Percentiles rank a stretch among this genome's conserved stretches.
These are phyloP conservation scores for Hartigia nigra DNA, from an alignment of 2,888 invertebrate genomes.

Conservation along the genomic window DNA sequence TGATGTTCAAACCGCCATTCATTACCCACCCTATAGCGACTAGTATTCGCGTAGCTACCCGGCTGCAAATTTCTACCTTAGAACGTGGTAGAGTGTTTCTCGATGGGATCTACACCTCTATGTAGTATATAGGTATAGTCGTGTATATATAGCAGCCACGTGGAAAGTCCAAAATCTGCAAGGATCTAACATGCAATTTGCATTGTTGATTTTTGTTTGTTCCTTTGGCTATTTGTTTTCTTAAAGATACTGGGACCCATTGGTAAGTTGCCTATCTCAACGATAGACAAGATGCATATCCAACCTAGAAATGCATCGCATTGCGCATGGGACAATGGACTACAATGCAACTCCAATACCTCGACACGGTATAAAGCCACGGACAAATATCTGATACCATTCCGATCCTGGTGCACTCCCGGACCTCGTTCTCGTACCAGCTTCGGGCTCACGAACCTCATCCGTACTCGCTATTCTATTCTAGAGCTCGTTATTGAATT, in stretches of 20 bases:
- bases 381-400: slow-evolving; percentile 44
- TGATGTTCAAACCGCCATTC: background rate
- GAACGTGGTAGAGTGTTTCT: background rate
- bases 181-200: background rate
- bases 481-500: slow-evolving; percentile 49
- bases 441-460: background rate
- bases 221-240: background rate
- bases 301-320: slow-evolving; percentile 10
- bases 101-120: background rate
- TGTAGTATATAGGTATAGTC: background rate
- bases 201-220: background rate
- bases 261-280: background rate
- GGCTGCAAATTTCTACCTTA: background rate
- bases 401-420: slow-evolving; percentile 34
- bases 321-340: slow-evolving; percentile 37
- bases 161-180: background rate
- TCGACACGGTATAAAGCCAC: slow-evolving; percentile 45
- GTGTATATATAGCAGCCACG: too few relatives aligned
- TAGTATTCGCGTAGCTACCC: background rate
- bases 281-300: background rate
- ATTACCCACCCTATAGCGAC: background rate
- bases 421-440: slow-evolving; percentile 23
- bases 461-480: background rate
- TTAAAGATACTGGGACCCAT: background rate
- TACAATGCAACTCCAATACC: slow-evolving; percentile 29